Base-by-base conservation (phyloP, 2,113 vertebrate genomes). In the Catagonus wagneri region DNA sequence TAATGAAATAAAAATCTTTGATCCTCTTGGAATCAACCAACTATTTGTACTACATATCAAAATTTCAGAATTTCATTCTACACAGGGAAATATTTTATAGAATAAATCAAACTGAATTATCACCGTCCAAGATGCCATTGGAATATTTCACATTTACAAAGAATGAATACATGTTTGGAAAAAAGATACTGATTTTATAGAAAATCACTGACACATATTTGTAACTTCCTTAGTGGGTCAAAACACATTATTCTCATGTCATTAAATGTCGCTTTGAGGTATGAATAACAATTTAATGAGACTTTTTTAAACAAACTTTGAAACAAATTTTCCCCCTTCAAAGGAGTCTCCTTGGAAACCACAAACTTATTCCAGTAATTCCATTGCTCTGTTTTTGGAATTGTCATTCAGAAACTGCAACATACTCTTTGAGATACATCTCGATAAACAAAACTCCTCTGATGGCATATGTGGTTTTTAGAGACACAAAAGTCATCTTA, bases 1-100 rank as follows among this genome's bases (percentile, higher is more conserved):
- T 97, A 89, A 97, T 44, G 3, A 22, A 95, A 97, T 61, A 90
- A 32, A 97, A 97, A 92, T 95, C 93, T 96, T 95, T 96, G 93
- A 97, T 98, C 90, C 71, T 89, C 90, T 32, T 91, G 39, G 32
- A 93, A 97, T 23, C 25, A 69, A 65, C 44, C 92, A 83, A 90
- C 1, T 22, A 90, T 93, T 92, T 97, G n/a, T 13, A 36, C 23
- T 4, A 15, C 22, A 39, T 75, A 96, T 71, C 66, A 97, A 97
- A 95, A 80, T 96, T 95, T 96, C 66, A 96, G 50, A 71, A 94
- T 89, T 93, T 85, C 34, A 91, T 93, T 96, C 72, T 81, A 32
- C 66, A 56, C 32, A 87, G 22, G 56, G 56, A 87, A 90, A 80
- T 52, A 84, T 60, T 88, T 93, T 85, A 65, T 75, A 94, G 76